Evolutionary conservation across 2,797 vertebrate species (phyloP).

Genomic region (Varecia variegata): DNA sequence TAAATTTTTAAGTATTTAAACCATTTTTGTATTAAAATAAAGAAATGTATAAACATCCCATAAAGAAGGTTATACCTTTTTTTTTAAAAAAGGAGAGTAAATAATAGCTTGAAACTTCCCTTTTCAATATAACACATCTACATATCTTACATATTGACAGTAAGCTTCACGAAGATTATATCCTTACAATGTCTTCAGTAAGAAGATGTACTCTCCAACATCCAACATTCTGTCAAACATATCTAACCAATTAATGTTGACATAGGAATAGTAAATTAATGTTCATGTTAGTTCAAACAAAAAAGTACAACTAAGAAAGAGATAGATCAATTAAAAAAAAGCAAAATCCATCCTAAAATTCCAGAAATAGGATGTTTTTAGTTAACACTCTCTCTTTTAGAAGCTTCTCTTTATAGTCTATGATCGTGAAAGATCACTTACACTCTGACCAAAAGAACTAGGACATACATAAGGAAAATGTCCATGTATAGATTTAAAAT

Average conservation of each 20-base stretch:
- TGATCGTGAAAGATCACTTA: not conserved
- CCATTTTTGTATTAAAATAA: not conserved
- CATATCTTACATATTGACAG: not conserved
- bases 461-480: not conserved
- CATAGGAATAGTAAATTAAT: not conserved
- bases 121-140: not conserved
- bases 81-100: not conserved
- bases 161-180: not conserved
- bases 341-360: not conserved
- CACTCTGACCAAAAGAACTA: not conserved
- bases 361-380: not conserved
- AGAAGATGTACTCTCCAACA: not conserved
- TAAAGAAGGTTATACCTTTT: not conserved
- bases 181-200: not conserved
- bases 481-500: not conserved
- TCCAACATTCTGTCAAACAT: not conserved
- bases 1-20: not conserved
- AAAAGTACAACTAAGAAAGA: not conserved
- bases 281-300: not conserved
- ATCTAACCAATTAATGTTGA: not conserved
- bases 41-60: not conserved
- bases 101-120: not conserved
- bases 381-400: not conserved
- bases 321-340: not conserved
- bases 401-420: not conserved